Percentiles rank a stretch among this genome's conserved stretches.
phyloP scores from a whole-genome alignment of 2,888 invertebrate species.

The Cerastis leucographa region DNA sequence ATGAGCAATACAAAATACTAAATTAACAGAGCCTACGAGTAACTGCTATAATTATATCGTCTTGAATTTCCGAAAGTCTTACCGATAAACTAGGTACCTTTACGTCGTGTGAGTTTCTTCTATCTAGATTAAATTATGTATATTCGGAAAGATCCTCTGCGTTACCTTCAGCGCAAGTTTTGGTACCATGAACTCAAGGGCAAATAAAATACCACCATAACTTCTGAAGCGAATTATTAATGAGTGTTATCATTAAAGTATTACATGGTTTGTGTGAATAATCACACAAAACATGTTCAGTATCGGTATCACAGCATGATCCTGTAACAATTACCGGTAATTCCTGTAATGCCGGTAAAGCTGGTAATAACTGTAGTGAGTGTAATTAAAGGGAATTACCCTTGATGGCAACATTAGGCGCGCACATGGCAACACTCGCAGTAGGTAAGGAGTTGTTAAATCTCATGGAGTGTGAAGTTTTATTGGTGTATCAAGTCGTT shows the following conservation, averaged over 20 bases:
- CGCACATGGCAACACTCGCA: constrained; percentile 4
- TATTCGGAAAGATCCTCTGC: not conserved
- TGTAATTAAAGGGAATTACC: constrained; percentile 30
- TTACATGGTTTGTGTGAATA: not conserved
- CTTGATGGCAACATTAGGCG: constrained; percentile 25
- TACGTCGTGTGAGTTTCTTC: not conserved
- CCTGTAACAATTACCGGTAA: not conserved
- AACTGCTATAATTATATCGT: not conserved
- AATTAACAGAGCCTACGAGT: not conserved
- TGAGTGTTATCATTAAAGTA: constrained; percentile 9
- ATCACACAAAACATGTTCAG: constrained; percentile 6
- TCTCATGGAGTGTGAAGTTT: constrained; percentile 26
- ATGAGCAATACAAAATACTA: not conserved
- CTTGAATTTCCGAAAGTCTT: not conserved
- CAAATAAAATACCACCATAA: constrained; percentile 2
- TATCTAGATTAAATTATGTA: not conserved
- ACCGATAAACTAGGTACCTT: not conserved
- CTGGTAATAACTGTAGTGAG: constrained; percentile 2
- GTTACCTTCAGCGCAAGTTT: not conserved
- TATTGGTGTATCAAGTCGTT: constrained; percentile 14
- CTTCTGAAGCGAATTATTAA: not conserved
- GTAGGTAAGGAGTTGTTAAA: constrained; percentile 10
- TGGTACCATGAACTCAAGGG: not conserved
- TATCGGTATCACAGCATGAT: constrained; percentile 1
- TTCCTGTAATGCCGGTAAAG: constrained; percentile 1